Evolutionary conservation across 1,140 invertebrate genomes (phyloP).

Genomic region (Probaryconus sp.): DNA sequence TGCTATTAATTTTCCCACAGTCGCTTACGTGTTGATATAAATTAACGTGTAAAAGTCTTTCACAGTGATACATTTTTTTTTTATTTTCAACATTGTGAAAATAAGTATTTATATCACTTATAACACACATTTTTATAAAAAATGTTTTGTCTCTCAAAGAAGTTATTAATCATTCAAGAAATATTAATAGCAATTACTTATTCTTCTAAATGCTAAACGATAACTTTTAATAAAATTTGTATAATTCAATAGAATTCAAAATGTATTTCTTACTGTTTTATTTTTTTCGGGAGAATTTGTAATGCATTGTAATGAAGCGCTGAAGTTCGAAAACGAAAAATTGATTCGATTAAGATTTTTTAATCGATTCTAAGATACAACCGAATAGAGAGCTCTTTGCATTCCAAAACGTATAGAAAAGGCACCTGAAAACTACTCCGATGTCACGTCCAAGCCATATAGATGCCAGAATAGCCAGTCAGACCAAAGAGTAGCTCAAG

Average conservation of each 20-base stretch:
- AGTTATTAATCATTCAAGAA: too few relatives aligned
- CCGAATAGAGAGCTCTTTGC: constrained; percentile 39
- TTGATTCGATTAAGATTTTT: constrained; percentile 60
- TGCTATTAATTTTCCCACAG: constrained; percentile 53
- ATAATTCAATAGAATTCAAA: too few relatives aligned
- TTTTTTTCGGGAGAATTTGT: background rate
- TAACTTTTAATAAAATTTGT: too few relatives aligned
- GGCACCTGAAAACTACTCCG: constrained; percentile 58
- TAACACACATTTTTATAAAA: too few relatives aligned
- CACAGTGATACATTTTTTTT: too few relatives aligned
- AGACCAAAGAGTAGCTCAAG: constrained; percentile 52
- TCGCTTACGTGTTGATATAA: constrained; percentile 30
- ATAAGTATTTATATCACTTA: too few relatives aligned
- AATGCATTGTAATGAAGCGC: constrained; percentile 26
- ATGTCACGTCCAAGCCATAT: constrained; percentile 57
- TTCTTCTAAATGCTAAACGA: too few relatives aligned
- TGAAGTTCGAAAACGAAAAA: constrained; percentile 32
- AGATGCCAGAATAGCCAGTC: constrained; percentile 55
- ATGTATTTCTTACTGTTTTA: too few relatives aligned
- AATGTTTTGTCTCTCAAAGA: too few relatives aligned
- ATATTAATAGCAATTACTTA: too few relatives aligned
- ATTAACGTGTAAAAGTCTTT: constrained; percentile 13
- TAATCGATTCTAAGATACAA: constrained; percentile 30
- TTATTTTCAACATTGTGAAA: too few relatives aligned
- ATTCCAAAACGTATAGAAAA: constrained; percentile 60